Evolutionary conservation across 1,140 invertebrate genomes (phyloP).

Genomic region (Thalassaphorura encarpata): DNA sequence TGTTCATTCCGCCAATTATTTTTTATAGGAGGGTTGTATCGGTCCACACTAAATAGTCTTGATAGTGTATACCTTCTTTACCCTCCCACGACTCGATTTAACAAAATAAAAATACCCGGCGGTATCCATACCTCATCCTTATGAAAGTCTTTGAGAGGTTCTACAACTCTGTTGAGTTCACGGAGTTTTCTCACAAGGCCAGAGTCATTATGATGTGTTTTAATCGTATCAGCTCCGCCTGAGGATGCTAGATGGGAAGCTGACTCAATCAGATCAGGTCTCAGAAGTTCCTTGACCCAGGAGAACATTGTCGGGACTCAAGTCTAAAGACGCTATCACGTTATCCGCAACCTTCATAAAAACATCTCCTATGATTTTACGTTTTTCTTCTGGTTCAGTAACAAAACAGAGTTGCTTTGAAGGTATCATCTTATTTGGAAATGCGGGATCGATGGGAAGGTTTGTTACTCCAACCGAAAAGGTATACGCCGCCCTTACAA

Average conservation of each 20-base stretch:
- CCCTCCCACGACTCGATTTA: constrained; percentile 2
- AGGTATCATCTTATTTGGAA: constrained; percentile 40
- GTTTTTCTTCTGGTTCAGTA: constrained; percentile 87
- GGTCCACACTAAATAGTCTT: constrained; percentile 1
- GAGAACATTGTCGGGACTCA: constrained; percentile 75
- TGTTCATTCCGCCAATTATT: constrained; percentile 13
- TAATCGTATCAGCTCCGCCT: constrained; percentile 76
- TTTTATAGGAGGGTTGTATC: constrained; percentile 23
- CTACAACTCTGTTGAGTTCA: constrained; percentile 76
- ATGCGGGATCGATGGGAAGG: constrained; percentile 51
- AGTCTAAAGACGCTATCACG: constrained; percentile 65
- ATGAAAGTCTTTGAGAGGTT: constrained; percentile 98
- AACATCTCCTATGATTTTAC: constrained; percentile 97
- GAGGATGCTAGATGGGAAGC: constrained; percentile 75
- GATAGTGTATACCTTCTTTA: constrained; percentile 14
- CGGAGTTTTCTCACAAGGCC: constrained; percentile 84
- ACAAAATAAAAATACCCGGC: not conserved
- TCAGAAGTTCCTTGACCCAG: constrained; percentile 82
- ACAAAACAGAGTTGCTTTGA: constrained; percentile 77
- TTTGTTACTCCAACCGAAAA: constrained; percentile 67
- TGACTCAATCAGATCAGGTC: constrained; percentile 97
- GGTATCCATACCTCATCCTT: constrained; percentile 80
- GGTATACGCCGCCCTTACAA: constrained; percentile 57
- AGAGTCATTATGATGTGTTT: constrained; percentile 99
- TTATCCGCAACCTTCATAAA: constrained; percentile 83